Evolutionary conservation across 2,888 invertebrate genomes (phyloP).

Genomic region (Heteromurus nitidus): DNA sequence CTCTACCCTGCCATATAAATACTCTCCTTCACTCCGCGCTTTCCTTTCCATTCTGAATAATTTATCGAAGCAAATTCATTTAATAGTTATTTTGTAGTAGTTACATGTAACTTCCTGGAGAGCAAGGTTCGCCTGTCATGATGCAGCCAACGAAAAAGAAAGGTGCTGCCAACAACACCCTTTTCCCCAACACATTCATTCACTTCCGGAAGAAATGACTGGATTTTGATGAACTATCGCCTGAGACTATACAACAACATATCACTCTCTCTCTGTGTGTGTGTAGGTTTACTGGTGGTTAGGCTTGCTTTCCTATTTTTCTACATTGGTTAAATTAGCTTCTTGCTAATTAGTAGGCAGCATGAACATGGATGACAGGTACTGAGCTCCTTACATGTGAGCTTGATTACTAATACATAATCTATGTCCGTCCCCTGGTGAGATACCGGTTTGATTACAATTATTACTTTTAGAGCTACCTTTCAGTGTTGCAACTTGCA

Average conservation of each 20-base stretch:
- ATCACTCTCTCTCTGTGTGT: too few relatives aligned
- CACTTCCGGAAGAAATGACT: background rate
- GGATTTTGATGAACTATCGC: background rate
- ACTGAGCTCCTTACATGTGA: background rate
- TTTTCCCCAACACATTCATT: background rate
- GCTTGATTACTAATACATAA: slow-evolving; percentile 24
- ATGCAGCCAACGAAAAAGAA: too few relatives aligned
- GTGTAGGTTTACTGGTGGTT: too few relatives aligned
- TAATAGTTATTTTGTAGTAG: too few relatives aligned
- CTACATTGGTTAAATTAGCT: slow-evolving; percentile 13
- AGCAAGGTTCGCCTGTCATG: too few relatives aligned
- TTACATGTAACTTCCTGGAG: too few relatives aligned
- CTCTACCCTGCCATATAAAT: background rate
- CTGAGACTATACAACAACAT: background rate
- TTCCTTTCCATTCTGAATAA: background rate
- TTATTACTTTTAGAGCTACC: slow-evolving; percentile 1
- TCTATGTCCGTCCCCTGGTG: slow-evolving; percentile 38
- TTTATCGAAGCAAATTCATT: too few relatives aligned
- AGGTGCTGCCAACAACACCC: background rate
- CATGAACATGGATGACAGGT: slow-evolving; percentile 38
- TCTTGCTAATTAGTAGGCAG: slow-evolving; percentile 49
- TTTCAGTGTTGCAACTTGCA: background rate
- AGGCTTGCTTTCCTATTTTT: slow-evolving; percentile 9
- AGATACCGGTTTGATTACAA: slow-evolving; percentile 41
- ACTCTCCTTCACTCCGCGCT: background rate